Conservation (phyloP, 2,888 invertebrate genomes). For the Argynnis bischoffii region DNA sequence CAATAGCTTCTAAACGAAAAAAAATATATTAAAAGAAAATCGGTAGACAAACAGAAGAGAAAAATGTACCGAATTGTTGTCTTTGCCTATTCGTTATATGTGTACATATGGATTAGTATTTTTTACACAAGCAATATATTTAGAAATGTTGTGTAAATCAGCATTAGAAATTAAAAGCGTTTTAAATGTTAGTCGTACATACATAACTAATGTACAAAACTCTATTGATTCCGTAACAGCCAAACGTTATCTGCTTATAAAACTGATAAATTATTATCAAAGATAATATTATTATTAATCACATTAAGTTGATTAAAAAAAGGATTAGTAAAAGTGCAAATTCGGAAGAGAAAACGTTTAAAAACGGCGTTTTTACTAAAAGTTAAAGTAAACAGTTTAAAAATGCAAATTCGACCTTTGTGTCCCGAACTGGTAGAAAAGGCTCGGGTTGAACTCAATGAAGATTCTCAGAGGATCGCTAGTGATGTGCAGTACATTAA, state of each 20-base stretch:
- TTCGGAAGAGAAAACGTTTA: background rate
- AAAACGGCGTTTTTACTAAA: background rate
- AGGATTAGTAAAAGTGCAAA: slow-evolving; percentile 6
- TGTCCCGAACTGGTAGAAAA: slow-evolving; percentile 50
- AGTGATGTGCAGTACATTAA: slow-evolving; percentile 70
- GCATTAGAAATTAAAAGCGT: too few relatives aligned
- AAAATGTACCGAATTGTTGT: too few relatives aligned
- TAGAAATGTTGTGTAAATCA: too few relatives aligned
- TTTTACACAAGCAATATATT: too few relatives aligned
- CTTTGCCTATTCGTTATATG: too few relatives aligned
- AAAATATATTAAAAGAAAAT: too few relatives aligned
- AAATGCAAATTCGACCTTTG: slow-evolving; percentile 49
- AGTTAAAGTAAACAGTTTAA: background rate
- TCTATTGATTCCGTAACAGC: too few relatives aligned
- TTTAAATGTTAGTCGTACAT: too few relatives aligned
- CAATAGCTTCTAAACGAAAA: too few relatives aligned
- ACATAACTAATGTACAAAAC: too few relatives aligned
- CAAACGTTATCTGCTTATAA: slow-evolving; percentile 12
- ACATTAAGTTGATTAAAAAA: slow-evolving; percentile 22
- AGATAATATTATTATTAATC: slow-evolving; percentile 27
- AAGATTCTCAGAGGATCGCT: slow-evolving; percentile 66
- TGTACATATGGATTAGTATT: too few relatives aligned
- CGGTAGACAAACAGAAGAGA: too few relatives aligned
- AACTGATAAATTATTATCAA: slow-evolving; percentile 29
- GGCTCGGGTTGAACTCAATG: slow-evolving; percentile 73